A percentile compares a stretch with the other conserved stretches of the same genome.
Conservation (phyloP, 2,888 invertebrate genomes). For the Tenthredo amoena region DNA sequence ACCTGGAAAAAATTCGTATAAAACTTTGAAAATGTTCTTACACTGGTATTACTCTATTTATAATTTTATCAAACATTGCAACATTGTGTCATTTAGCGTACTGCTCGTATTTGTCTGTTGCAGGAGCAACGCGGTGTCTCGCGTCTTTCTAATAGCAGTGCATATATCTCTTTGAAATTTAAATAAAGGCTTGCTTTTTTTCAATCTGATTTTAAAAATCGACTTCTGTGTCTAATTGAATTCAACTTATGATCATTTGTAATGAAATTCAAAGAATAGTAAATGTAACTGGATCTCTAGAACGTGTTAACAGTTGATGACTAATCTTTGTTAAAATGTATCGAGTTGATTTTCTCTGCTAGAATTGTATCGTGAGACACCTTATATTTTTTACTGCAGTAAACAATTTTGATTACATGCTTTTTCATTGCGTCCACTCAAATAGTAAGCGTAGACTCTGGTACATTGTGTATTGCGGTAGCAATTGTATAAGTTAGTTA, state of each 20-base stretch:
- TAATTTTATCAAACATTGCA: constrained; percentile 24
- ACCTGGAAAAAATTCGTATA: constrained; percentile 47
- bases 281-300: neutral
- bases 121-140: constrained; percentile 18
- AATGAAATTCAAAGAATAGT: neutral
- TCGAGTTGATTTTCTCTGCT: neutral
- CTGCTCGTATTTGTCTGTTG: neutral
- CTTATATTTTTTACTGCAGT: neutral
- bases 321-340: constrained; percentile 8
- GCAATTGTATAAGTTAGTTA: constrained; percentile 33
- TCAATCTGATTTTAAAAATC: neutral
- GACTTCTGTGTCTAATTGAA: neutral
- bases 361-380: constrained; percentile 22
- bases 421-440: constrained; percentile 9
- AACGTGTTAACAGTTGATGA: neutral
- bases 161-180: neutral
- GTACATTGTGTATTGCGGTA: constrained; percentile 6
- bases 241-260: neutral
- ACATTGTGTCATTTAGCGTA: neutral
- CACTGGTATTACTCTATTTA: neutral
- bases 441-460: neutral
- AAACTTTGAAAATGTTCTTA: constrained; percentile 25
- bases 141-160: neutral
- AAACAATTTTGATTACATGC: neutral
- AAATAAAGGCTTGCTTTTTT: neutral